Base-by-base conservation (phyloP, 2,113 vertebrate species). In the Vimba vimba region DNA sequence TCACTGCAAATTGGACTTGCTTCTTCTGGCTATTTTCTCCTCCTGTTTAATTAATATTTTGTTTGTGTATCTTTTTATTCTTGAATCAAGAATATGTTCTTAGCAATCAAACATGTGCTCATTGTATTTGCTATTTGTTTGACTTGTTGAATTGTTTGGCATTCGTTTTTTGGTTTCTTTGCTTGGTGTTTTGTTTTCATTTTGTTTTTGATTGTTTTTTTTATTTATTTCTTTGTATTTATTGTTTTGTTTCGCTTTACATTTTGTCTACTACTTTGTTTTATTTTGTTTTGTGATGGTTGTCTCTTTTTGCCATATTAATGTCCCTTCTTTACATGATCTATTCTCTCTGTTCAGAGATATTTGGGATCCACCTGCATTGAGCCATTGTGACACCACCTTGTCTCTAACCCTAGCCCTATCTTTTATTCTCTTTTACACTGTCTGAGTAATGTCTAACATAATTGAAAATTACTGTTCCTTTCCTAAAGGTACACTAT, bases 1-100 rank as follows among this genome's bases (percentile, higher is more conserved):
- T 91, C 75, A 81, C 87, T 88, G 83, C 85, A 90, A 88, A 88
- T 86, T 89, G 87, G 66, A 86, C 79, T 88, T 83, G 83, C 71
- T 74, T 87, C 57, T 87, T 81, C 87, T 89, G 83, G 82, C 86
- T 87, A 15, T 74, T 84, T 88, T 55, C 52, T 82, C 64, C 50
- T 87, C 39, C 83, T 69, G 79, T 88, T 78, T 23, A 36, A 82
- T 80, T 71, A 25, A 82, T 88, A 21, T 75, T 57, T 69, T 60
- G 30, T 84, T 74, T 84, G 64, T 45, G 59, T 39, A 39, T 79
- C 36, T 23, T 55, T 57, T 2, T 57, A 62, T 43, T 80, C 6
- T 80, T 60, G 33, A 43, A n/a, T 60, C 6, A 60, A 45, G 57
- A 47, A 25, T 43, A 21, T 27, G 23, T 62, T 57, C 55, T 62